Base-by-base conservation (phyloP, 2,888 invertebrate genomes). In the Poecilobothrus nobilitatus region DNA sequence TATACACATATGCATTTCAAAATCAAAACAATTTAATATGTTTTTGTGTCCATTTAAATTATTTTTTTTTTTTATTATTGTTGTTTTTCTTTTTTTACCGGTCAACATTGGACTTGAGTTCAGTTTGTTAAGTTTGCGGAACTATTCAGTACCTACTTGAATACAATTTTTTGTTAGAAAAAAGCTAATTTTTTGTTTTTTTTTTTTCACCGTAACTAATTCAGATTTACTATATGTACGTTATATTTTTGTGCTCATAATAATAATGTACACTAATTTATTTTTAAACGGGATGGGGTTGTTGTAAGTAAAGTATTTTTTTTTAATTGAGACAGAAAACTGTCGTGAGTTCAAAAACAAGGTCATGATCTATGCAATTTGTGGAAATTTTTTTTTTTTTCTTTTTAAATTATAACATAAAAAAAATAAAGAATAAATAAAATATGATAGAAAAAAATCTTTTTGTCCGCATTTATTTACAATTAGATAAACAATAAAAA, bases 321-420 rank as follows among this genome's bases (percentile, higher is more conserved):
- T 27, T 27, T 27, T 27, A 27, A 27, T 27, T 53, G 15, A 53
- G 53, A 53, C 18, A 53, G 53, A 27, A 41, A 18, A 12, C 53
- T 53, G 53, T 53, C 53, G 53, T 53, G 53, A 53, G 53, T 53
- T 53, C 53, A 18, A 53, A 53, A 53, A 53, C 53, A 53, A 53
- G 53, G 53, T 53, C 53, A n/a, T 15, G 53, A 6, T 53, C 53
- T 53, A 8, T 27, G 5, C 27, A 41, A 41, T 41, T 41, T 41
- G 41, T 41, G 41, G 4, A 41, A 3, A 41, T 41, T 41, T 41
- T 41, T 12, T 12, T 41, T 41, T 41, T 27, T 27, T 27, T 27
- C 5, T 27, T 27, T 37, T 10, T 10, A 37, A 37, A 7, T 37
- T 37, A 37, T 37, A 10, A 10, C 2, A 37, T 37, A 37, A 37